These are phyloP conservation scores for Caenorhabditis sp. DNA, from an alignment of 2,888 invertebrate species.

Conservation along the genomic window DNA sequence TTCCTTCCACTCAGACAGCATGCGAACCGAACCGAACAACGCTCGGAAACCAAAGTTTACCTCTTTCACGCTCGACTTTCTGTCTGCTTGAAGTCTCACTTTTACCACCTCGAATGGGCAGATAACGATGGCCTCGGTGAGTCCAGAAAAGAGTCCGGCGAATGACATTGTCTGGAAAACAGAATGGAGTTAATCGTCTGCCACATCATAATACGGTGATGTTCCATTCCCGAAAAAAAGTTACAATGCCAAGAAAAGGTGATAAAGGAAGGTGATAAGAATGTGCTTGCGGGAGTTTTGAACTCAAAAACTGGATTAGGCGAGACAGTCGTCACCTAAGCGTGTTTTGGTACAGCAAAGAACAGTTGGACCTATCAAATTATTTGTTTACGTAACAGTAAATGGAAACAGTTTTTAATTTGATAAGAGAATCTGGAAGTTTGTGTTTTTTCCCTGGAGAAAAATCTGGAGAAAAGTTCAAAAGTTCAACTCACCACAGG, in stretches of 20 bases:
- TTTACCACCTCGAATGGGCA: slow-evolving; percentile 97
- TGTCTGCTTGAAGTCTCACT: slow-evolving; percentile 85
- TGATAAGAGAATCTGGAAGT: background rate
- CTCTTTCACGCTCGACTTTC: slow-evolving; percentile 67
- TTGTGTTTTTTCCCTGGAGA: background rate
- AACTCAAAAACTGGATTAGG: background rate
- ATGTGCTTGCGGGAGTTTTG: background rate
- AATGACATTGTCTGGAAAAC: slow-evolving; percentile 87
- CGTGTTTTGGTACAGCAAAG: background rate
- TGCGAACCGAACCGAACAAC: slow-evolving; percentile 9
- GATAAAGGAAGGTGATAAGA: slow-evolving; percentile 8
- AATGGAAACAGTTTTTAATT: background rate
- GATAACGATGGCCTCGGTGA: slow-evolving; percentile 93
- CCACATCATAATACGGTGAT: slow-evolving; percentile 24
- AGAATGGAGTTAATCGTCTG: background rate
- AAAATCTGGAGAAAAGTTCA: slow-evolving; percentile 2
- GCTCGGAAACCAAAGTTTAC: slow-evolving; percentile 47
- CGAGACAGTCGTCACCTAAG: background rate
- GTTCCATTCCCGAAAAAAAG: too few relatives aligned
- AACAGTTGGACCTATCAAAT: background rate
- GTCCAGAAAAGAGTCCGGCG: slow-evolving; percentile 91
- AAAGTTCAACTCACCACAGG: slow-evolving; percentile 55
- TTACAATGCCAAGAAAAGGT: background rate
- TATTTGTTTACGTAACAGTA: slow-evolving; percentile 14
- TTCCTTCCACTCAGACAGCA: slow-evolving; percentile 13